phyloP scores from a whole-genome alignment of 2,113 vertebrate species.

The Tauraco erythrolophus region DNA sequence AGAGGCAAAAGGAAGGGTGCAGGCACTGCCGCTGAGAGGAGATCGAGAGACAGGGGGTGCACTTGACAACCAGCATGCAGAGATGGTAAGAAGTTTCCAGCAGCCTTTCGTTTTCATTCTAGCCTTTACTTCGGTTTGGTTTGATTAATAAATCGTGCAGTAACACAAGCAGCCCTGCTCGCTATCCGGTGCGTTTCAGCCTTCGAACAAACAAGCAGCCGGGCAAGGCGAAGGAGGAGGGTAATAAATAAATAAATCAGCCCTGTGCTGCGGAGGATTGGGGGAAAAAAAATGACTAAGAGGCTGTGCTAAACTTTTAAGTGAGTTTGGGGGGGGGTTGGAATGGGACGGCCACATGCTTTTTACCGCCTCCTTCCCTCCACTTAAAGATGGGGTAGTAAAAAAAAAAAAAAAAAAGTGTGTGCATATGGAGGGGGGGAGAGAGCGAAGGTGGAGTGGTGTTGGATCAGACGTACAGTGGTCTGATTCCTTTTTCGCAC shows the following conservation, averaged over 20 bases:
- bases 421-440: background rate
- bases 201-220: constrained; percentile 28
- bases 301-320: constrained; percentile 50
- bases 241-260: constrained; percentile 35
- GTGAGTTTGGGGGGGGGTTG: background rate
- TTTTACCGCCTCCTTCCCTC: background rate
- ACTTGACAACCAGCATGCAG: constrained; percentile 84
- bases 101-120: constrained; percentile 71
- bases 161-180: constrained; percentile 50
- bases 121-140: constrained; percentile 39
- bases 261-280: background rate
- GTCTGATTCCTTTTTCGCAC: background rate
- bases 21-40: constrained; percentile 78
- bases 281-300: background rate
- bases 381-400: background rate
- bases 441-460: background rate
- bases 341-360: background rate
- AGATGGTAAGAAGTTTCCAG: constrained; percentile 86
- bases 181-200: constrained; percentile 30
- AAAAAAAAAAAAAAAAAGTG: background rate
- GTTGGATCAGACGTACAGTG: background rate
- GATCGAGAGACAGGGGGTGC: constrained; percentile 81
- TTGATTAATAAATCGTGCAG: constrained; percentile 34
- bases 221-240: background rate
- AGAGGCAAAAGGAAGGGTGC: constrained; percentile 71